Evolutionary conservation across 2,113 vertebrate species (phyloP).

Genomic region (Odobenus rosmarus): DNA sequence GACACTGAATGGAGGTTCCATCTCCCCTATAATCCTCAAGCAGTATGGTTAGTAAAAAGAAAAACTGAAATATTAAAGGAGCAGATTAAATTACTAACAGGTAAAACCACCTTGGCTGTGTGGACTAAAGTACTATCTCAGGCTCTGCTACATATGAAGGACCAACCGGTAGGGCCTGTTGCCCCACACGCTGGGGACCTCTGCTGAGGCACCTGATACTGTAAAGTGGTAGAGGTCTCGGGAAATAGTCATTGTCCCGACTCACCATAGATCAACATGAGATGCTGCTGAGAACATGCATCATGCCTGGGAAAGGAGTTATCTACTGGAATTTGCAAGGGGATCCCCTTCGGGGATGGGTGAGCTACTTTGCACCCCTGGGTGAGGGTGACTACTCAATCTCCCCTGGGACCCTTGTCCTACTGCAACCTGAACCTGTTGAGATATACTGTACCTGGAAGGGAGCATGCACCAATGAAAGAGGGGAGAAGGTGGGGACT

Average conservation of each 20-base stretch:
- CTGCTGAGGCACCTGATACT: background rate
- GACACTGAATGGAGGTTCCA: background rate
- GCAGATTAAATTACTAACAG: background rate
- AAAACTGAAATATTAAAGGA: background rate
- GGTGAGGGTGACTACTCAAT: background rate
- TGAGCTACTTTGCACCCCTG: background rate
- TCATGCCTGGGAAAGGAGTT: background rate
- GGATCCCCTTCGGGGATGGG: background rate
- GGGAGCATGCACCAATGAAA: background rate
- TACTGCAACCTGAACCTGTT: background rate
- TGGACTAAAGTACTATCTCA: background rate
- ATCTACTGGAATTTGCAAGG: background rate
- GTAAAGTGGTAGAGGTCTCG: background rate
- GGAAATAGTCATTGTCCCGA: background rate
- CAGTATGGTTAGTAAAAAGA: background rate
- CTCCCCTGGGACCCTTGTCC: background rate
- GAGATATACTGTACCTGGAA: background rate
- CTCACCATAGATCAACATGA: background rate
- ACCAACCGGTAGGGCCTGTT: background rate
- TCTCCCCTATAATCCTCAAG: background rate
- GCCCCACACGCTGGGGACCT: background rate
- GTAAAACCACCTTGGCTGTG: background rate
- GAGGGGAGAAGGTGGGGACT: background rate
- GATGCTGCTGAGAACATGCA: background rate
- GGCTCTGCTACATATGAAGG: background rate